Evolutionary conservation across 2,113 vertebrate species (phyloP).

Genomic region (Anoura caudifer): DNA sequence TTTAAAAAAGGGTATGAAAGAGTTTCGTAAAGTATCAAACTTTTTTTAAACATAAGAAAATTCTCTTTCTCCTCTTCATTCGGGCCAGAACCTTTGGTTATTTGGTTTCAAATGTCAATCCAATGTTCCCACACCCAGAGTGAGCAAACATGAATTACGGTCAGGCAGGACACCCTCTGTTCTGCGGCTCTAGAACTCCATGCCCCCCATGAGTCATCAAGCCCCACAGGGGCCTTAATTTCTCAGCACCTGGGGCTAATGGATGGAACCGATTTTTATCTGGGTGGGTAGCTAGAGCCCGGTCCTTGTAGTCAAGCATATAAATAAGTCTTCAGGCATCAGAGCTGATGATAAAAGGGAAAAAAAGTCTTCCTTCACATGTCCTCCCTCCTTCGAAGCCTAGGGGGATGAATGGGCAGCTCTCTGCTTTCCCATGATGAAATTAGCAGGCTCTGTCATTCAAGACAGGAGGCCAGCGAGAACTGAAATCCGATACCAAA

Average conservation of each 20-base stretch:
- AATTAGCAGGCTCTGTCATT: slow-evolving; percentile 74
- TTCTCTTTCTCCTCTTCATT: neutral
- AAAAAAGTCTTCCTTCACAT: slow-evolving; percentile 63
- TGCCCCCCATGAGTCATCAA: neutral
- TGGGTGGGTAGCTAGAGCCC: neutral
- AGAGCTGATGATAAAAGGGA: slow-evolving; percentile 73
- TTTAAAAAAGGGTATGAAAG: neutral
- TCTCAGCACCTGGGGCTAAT: neutral
- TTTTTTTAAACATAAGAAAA: neutral
- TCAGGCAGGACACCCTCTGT: neutral
- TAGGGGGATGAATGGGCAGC: slow-evolving; percentile 39
- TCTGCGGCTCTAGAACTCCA: neutral
- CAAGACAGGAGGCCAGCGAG: slow-evolving; percentile 69
- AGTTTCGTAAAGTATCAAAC: neutral
- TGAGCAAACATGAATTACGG: neutral
- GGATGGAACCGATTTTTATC: neutral
- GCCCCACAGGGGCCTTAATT: neutral
- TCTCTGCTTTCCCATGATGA: slow-evolving; percentile 60
- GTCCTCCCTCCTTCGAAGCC: slow-evolving; percentile 62
- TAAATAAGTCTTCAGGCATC: slow-evolving; percentile 61
- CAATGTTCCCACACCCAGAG: neutral
- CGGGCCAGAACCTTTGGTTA: neutral
- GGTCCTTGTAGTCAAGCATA: slow-evolving; percentile 10
- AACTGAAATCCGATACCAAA: slow-evolving; percentile 75
- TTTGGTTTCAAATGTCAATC: neutral